Evolutionary conservation across 1,140 invertebrate species (phyloP).

Genomic region (Thaumatotibia leucotreta): DNA sequence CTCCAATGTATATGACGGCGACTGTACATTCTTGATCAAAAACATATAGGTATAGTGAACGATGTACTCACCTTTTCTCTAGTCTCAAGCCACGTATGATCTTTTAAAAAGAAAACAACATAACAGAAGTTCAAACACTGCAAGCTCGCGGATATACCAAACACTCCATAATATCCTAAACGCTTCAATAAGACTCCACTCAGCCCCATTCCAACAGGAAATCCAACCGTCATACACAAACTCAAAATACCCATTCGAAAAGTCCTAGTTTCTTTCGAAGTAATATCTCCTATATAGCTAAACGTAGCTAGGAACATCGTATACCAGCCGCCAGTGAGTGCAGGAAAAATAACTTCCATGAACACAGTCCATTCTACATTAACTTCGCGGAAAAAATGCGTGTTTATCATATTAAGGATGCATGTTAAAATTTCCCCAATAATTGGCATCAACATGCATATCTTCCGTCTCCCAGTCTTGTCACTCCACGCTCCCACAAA

Average conservation of each 20-base stretch:
- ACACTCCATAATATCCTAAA: slow-evolving; percentile 69
- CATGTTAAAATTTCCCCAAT: slow-evolving; percentile 88
- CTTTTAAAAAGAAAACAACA: slow-evolving; percentile 56
- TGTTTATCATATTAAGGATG: slow-evolving; percentile 85
- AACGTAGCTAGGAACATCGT: slow-evolving; percentile 92
- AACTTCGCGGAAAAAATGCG: slow-evolving; percentile 84
- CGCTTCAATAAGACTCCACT: slow-evolving; percentile 63
- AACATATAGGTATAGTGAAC: no score
- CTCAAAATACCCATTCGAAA: slow-evolving; percentile 89
- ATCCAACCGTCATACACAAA: slow-evolving; percentile 82
- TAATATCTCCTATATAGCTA: slow-evolving; percentile 92
- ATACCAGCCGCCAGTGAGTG: slow-evolving; percentile 89
- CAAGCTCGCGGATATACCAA: slow-evolving; percentile 53
- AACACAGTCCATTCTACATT: slow-evolving; percentile 87
- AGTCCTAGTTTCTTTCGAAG: slow-evolving; percentile 86
- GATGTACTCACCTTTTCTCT: slow-evolving; percentile 51
- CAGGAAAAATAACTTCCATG: slow-evolving; percentile 82
- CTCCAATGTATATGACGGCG: no score
- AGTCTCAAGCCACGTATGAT: slow-evolving; percentile 59
- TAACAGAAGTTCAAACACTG: slow-evolving; percentile 65
- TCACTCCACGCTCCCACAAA: slow-evolving; percentile 83
- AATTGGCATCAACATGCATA: slow-evolving; percentile 89
- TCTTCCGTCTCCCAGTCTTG: slow-evolving; percentile 84
- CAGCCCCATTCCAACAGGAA: slow-evolving; percentile 67
- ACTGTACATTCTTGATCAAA: no score